Evolutionary conservation across 2,888 invertebrate genomes (phyloP), one percentile per base, ranked within the genome.

Genomic region (Parnassius mnemosyne): DNA sequence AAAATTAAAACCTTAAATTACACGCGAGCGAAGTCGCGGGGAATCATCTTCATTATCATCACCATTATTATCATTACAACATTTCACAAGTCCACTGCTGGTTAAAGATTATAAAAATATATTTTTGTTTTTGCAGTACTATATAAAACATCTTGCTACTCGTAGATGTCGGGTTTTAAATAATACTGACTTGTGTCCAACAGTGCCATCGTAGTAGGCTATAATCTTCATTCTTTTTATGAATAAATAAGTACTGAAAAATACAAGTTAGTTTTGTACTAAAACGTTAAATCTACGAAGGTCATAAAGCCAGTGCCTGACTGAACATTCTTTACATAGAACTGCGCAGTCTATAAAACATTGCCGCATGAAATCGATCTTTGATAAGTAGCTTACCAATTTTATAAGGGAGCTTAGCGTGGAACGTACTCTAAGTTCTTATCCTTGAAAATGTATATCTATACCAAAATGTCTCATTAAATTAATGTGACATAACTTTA

Each of bases 301-400:
- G 52, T 66, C 43, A n/a, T 59, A 54, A 63, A 58, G 55, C 58
- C 42, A 46, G 55, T 52, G 53, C 52, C 56, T 57, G 56, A 57
- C 57, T 53, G 57, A 34, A 34, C 51, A 55, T 56, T 57, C 49
- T 57, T 57, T 57, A 64, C 61, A 64, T 61, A 64, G 65, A 66
- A 64, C 65, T 62, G 64, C 69, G 67, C 69, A 66, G 68, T 73
- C 72, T 73, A 74, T 74, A 74, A 75, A 75, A 73, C 74, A 71
- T 72, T 73, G 76, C 73, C 73, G 74, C 73, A 72, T 70, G 73
- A 77, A 80, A 83, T 84, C 83, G 85, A 85, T 85, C 78, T 75
- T 63, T 69, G 56, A 68, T 86, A 85, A 85, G 87, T 72, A 80
- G 85, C 85, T 87, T 86, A 86, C 77, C 79, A 81, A 84, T 84